A percentile compares a stretch with the other conserved stretches of the same genome.
Conservation (phyloP, 2,888 invertebrate species). For the Cryptophagus acutangulus region DNA sequence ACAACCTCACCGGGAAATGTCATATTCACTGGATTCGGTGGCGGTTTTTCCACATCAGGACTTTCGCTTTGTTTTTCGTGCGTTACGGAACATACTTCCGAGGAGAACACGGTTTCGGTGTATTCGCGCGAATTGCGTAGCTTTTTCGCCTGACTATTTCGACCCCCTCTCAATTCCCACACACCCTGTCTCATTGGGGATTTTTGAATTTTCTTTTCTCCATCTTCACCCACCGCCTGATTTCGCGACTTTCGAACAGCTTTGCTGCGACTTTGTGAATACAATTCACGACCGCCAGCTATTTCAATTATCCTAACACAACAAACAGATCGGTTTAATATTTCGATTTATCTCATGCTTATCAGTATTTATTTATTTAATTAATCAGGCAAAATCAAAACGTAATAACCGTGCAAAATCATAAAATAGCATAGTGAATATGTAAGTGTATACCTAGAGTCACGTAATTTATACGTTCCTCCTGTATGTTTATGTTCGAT, state of each 20-base stretch:
- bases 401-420: neutral
- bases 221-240: constrained; percentile 38
- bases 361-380: neutral
- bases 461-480: constrained; percentile 64
- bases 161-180: constrained; percentile 56
- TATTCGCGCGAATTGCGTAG: constrained; percentile 51
- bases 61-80: constrained; percentile 37
- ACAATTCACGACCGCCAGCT: constrained; percentile 79
- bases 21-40: constrained; percentile 54
- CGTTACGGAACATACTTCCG: constrained; percentile 57
- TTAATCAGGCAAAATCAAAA: no score
- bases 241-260: constrained; percentile 67
- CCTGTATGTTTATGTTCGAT: constrained; percentile 52
- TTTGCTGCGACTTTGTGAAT: constrained; percentile 76
- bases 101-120: constrained; percentile 59
- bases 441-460: constrained; percentile 59
- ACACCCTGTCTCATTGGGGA: constrained; percentile 54
- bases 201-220: constrained; percentile 49
- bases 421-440: neutral
- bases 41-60: constrained; percentile 42
- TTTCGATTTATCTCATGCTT: no score
- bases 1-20: constrained; percentile 71
- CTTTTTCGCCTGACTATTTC: constrained; percentile 45
- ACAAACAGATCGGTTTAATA: neutral
- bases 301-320: constrained; percentile 61